phyloP scores from a whole-genome alignment of 2,888 invertebrate species.

The Polia nebulosa region DNA sequence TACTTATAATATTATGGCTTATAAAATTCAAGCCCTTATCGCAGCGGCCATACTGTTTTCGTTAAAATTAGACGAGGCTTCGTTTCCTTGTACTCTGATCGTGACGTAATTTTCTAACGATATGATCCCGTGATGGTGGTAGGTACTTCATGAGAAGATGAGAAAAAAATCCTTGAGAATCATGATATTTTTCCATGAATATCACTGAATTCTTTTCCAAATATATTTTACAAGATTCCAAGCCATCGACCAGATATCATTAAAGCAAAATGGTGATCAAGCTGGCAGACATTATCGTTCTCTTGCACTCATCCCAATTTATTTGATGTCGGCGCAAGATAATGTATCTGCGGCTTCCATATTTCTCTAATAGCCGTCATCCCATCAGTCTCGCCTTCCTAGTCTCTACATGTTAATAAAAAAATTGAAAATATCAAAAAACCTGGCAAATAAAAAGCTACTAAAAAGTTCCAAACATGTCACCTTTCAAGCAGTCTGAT shows the following conservation, averaged over 20 bases:
- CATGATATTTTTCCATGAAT: not conserved
- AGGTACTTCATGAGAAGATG: constrained; percentile 5
- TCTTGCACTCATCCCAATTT: not conserved
- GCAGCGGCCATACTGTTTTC: constrained; percentile 63
- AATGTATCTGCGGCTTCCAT: too few species aligned
- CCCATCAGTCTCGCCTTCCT: not conserved
- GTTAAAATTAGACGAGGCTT: constrained; percentile 58
- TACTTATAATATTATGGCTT: constrained; percentile 66
- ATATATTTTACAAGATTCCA: not conserved
- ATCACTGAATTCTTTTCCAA: not conserved
- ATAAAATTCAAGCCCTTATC: constrained; percentile 63
- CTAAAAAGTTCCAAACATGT: too few species aligned
- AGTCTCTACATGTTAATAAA: too few species aligned
- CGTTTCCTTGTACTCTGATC: constrained; percentile 53
- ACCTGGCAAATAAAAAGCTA: too few species aligned
- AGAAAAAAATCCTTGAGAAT: constrained; percentile 13
- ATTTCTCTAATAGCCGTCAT: too few species aligned
- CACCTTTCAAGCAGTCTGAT: too few species aligned
- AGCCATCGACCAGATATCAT: not conserved
- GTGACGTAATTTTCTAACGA: constrained; percentile 53
- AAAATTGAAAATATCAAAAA: too few species aligned
- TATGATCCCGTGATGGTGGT: constrained; percentile 8
- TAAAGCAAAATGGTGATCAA: not conserved
- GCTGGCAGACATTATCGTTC: not conserved
- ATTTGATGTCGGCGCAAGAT: too few species aligned